Conservation (phyloP, 2,888 invertebrate species). For the Gymnosoma rotundatum region DNA sequence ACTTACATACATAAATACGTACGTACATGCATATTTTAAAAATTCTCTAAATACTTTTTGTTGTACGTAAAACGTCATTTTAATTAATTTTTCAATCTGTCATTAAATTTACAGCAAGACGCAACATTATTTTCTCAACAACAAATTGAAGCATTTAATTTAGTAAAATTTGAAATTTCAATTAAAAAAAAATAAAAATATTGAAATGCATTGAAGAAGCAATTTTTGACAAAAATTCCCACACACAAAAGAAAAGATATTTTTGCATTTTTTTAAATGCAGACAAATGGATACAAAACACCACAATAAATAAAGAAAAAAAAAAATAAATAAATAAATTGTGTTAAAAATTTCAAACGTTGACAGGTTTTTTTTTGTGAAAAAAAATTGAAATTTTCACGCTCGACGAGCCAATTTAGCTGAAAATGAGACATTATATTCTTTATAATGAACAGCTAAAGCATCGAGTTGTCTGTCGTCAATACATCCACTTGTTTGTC, state of each 20-base stretch:
- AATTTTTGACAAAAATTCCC: conserved; percentile 27
- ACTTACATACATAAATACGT: not conserved
- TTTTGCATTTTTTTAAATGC: conserved; percentile 5
- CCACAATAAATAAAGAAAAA: conserved; percentile 11
- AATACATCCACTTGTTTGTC: conserved; percentile 63
- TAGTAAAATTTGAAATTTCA: conserved; percentile 35
- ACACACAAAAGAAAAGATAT: conserved; percentile 42
- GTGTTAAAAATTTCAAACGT: conserved; percentile 58
- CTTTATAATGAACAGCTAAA: conserved; percentile 41
- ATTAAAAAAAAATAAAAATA: conserved; percentile 10
- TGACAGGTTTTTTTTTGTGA: conserved; percentile 41
- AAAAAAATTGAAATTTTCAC: conserved; percentile 56
- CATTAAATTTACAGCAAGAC: conserved; percentile 33
- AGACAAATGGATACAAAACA: conserved; percentile 10
- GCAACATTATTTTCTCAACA: conserved; percentile 37
- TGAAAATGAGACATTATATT: conserved; percentile 66
- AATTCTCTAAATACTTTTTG: not conserved
- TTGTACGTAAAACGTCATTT: conserved; percentile 16
- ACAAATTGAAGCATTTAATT: conserved; percentile 36
- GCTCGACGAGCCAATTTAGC: conserved; percentile 66
- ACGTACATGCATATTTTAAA: not conserved
- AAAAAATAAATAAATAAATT: conserved; percentile 8
- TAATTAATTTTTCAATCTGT: conserved; percentile 44
- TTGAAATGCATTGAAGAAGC: conserved; percentile 30
- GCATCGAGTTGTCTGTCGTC: conserved; percentile 60